Conservation (phyloP, 1,140 invertebrate species). For the Trichonephila clavipes region DNA sequence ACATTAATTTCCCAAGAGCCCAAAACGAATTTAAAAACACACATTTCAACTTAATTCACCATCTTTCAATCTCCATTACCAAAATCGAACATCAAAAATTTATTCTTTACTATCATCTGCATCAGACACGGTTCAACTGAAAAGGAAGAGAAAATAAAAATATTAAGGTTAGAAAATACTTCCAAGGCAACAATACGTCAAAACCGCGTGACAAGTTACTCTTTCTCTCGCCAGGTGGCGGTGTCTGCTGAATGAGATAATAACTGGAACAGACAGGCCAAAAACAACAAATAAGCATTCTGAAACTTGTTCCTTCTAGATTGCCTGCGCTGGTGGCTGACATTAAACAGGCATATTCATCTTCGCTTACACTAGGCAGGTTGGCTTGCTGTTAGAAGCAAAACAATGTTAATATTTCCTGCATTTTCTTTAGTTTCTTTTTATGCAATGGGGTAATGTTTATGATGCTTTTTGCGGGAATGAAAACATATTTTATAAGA, state of each 20-base stretch:
- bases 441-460: not conserved
- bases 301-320: not conserved
- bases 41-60: not conserved
- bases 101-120: not conserved
- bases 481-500: not conserved
- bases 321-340: not conserved
- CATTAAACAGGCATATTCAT: conserved; percentile 41
- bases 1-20: too few relatives aligned
- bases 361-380: conserved; percentile 4
- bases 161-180: not conserved
- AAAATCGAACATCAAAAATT: conserved; percentile 2
- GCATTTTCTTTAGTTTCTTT: not conserved
- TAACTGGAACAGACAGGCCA: conserved; percentile 20
- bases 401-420: not conserved
- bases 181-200: not conserved
- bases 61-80: not conserved
- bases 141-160: not conserved
- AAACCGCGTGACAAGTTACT: not conserved
- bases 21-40: not conserved
- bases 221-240: conserved; percentile 11
- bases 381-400: not conserved
- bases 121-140: not conserved
- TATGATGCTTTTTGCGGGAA: not conserved
- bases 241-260: conserved; percentile 23
- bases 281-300: not conserved